A percentile compares a stretch with the other conserved stretches of the same genome.
Evolutionary conservation across 1,140 invertebrate genomes (phyloP).

Genomic region (Drosophila teissieri): DNA sequence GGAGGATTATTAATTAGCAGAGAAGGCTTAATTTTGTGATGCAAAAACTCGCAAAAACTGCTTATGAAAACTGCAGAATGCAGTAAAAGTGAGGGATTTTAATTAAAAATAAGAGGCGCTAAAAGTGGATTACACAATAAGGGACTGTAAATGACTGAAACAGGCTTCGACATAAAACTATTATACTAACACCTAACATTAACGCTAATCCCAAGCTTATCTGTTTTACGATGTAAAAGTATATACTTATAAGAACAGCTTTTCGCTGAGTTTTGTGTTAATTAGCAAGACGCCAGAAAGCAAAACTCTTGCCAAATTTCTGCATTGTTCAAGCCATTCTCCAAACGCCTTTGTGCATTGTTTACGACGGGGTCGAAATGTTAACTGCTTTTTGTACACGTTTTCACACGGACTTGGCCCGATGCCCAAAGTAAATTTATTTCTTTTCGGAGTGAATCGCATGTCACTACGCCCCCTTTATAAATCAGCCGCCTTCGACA

Average conservation of each 20-base stretch:
- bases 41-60: conserved; percentile 29
- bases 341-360: conserved; percentile 21
- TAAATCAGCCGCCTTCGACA: conserved; percentile 42
- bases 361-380: conserved; percentile 34
- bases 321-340: conserved; percentile 17
- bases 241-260: no score
- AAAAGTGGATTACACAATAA: neutral
- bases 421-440: conserved; percentile 37
- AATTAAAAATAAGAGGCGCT: neutral
- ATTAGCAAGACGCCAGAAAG: neutral
- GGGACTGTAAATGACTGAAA: neutral
- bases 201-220: neutral
- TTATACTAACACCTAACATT: neutral
- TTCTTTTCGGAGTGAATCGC: conserved; percentile 25
- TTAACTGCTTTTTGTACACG: conserved; percentile 38
- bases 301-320: conserved; percentile 28
- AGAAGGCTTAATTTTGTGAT: conserved; percentile 51
- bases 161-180: no score
- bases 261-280: neutral
- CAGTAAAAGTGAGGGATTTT: neutral
- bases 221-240: neutral
- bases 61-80: neutral
- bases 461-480: conserved; percentile 36
- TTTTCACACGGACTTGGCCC: conserved; percentile 28
- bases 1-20: conserved; percentile 47